Conservation (phyloP, 64 coral and sea anemone genomes). For the Pachyseris speciosa region DNA sequence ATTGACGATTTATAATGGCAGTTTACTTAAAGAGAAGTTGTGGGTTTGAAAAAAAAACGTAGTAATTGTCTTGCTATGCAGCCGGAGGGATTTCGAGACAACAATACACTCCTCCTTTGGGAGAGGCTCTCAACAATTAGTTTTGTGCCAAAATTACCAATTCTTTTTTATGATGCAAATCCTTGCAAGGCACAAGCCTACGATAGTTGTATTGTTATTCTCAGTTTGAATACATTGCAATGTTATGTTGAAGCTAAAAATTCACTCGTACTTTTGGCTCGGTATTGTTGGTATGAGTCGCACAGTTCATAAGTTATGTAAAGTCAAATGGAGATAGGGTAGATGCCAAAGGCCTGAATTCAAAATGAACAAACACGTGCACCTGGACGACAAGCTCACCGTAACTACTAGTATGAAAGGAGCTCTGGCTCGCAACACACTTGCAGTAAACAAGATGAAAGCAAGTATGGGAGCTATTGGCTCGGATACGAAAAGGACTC, state of each 20-base stretch:
- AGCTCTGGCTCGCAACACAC: background rate
- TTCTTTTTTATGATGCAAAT: background rate
- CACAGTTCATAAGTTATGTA: too few species aligned
- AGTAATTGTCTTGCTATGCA: background rate
- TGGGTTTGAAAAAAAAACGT: background rate
- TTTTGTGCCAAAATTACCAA: background rate
- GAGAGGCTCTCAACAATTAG: background rate
- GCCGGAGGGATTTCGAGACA: background rate
- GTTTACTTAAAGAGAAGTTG: background rate
- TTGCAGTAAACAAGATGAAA: slow-evolving; percentile 8
- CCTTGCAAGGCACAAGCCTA: too few species aligned
- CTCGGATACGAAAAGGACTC: background rate
- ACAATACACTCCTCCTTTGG: background rate
- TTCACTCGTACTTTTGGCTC: background rate
- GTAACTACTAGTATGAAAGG: background rate
- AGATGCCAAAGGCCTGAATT: too few species aligned
- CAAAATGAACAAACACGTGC: slow-evolving; percentile 6
- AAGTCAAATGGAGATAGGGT: too few species aligned
- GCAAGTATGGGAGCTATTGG: background rate
- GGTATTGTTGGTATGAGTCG: too few species aligned
- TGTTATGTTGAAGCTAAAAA: background rate
- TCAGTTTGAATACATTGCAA: background rate
- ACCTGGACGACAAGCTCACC: background rate
- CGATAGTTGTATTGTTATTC: too few species aligned
- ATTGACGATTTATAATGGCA: background rate